phyloP scores from a whole-genome alignment of 2,888 invertebrate species.

The Diaprepes abbreviatus region DNA sequence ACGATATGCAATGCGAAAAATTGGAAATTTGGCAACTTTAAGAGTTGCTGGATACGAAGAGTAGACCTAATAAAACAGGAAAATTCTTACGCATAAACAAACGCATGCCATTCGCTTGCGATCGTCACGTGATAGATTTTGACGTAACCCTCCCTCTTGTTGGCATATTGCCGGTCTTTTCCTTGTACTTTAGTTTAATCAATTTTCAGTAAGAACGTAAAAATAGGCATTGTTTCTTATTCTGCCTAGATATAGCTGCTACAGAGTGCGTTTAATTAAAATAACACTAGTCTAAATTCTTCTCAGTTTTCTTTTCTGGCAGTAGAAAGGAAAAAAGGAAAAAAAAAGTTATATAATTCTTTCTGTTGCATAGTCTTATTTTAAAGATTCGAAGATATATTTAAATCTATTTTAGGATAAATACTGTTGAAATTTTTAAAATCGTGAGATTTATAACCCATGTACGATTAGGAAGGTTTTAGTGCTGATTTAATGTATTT shows the following conservation, averaged over 20 bases:
- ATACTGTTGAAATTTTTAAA: too few relatives aligned
- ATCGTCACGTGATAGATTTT: conserved; percentile 9
- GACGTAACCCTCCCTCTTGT: not conserved
- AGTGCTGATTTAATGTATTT: too few relatives aligned
- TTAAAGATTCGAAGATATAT: too few relatives aligned
- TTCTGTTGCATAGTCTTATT: too few relatives aligned
- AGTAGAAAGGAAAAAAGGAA: too few relatives aligned
- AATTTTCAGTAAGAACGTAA: conserved; percentile 3
- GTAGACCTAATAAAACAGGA: conserved; percentile 7
- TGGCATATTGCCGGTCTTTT: conserved; percentile 5
- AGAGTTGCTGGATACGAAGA: not conserved
- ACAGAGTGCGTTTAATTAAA: not conserved
- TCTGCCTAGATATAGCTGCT: not conserved
- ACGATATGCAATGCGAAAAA: too few relatives aligned
- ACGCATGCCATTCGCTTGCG: conserved; percentile 25
- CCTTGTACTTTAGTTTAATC: not conserved
- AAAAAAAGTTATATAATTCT: too few relatives aligned
- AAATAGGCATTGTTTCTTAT: not conserved
- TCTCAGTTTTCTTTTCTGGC: too few relatives aligned
- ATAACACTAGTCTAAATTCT: too few relatives aligned
- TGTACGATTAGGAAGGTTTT: too few relatives aligned
- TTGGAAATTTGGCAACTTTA: conserved; percentile 6
- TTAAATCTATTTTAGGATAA: too few relatives aligned
- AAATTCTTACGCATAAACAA: conserved; percentile 18
- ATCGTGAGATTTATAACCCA: too few relatives aligned